Base-by-base conservation (phyloP, 2,797 vertebrate genomes). In the Malacoraja senta region DNA sequence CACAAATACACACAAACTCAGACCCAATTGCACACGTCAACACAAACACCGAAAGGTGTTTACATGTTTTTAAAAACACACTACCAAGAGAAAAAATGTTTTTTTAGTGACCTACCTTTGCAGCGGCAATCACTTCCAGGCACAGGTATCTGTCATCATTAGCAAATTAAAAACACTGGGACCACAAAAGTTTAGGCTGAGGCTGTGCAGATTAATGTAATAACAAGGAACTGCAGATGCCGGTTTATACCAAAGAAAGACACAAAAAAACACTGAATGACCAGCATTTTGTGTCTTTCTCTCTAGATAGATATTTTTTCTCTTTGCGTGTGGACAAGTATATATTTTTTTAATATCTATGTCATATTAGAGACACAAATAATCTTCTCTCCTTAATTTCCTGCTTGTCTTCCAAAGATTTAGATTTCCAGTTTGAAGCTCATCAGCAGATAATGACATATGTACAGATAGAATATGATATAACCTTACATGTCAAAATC, bases 31-130 rank as follows among this genome's bases (percentile, higher is more conserved):
- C 71, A 74, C 19, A 74, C 17, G 26, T 24, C 4, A 21, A 74
- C 71, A 26, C 71, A 44, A 80, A 80, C n/a, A 24, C 24, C 71
- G 58, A 76, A 21, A 92, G 38, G 15, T 44, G 17, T 4, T 53
- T 38, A 8, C 29, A 53, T 53, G 4, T 53, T 53, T 53, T 53
- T 53, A 6, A 53, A 53, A 53, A 6, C 44, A 53, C 44, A 53
- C 44, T 53, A 53, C 44, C 44, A 53, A 6, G 44, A 53, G 44
- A 53, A 53, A 53, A 53, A 53, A 53, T 53, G 44, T 4, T 53
- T n/a, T 74, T 74, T 2, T 17, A 92, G 53, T 74, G 21, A 92
- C 90, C 71, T 92, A 92, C 71, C 90, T 92, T 91, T 76, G 3
- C 38, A 74, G 21, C 26, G 29, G 90, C 12, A 92, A 35, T 92